Conservation (phyloP, 2,113 vertebrate species). For the Pygoscelis antarcticus region DNA sequence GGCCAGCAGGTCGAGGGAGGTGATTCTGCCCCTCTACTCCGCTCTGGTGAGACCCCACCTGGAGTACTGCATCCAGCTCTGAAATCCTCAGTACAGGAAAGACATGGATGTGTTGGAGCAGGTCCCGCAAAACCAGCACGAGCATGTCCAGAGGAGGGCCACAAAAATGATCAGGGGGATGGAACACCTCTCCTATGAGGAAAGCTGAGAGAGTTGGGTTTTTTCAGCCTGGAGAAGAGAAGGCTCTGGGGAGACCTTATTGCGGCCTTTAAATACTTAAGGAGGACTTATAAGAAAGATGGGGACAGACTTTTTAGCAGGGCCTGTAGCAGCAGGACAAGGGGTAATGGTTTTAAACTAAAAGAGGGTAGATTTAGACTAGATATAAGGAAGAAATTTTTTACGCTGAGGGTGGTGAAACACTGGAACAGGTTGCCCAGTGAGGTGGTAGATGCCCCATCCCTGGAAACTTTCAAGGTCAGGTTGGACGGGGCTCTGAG, state of each 20-base stretch:
- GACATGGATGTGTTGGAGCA: fast-evolving
- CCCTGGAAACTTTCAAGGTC: neutral
- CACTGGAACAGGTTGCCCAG: neutral
- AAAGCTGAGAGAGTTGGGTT: neutral
- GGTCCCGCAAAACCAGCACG: too few species aligned
- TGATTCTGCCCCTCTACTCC: neutral
- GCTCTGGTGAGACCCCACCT: neutral
- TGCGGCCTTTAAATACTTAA: neutral
- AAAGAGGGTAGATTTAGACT: neutral
- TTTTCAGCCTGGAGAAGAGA: neutral
- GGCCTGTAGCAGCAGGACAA: neutral
- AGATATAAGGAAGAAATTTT: neutral
- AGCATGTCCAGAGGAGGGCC: neutral
- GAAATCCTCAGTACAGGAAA: neutral
- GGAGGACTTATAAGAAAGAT: neutral
- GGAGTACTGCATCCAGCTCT: neutral
- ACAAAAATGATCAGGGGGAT: neutral
- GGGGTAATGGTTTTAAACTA: neutral
- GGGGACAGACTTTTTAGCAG: neutral
- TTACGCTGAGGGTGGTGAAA: fast-evolving
- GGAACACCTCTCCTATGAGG: neutral
- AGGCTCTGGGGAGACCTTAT: neutral
- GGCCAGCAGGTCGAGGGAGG: neutral
- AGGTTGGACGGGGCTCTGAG: neutral
- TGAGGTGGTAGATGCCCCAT: neutral